phyloP scores from a whole-genome alignment of 2,113 vertebrate species.

The Cyanocitta stelleri region DNA sequence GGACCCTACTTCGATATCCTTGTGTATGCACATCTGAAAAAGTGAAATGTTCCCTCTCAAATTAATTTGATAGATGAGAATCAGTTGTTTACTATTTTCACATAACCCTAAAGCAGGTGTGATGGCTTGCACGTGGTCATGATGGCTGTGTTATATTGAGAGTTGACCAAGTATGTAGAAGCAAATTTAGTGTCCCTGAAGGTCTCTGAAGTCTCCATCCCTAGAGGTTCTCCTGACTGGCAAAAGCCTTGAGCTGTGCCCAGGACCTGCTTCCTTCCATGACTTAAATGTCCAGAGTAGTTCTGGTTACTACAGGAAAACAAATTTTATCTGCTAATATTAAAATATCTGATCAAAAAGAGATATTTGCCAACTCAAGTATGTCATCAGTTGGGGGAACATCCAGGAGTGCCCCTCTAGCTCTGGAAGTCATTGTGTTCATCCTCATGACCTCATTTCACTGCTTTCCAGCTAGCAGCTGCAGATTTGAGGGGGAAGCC shows the following conservation, averaged over 20 bases:
- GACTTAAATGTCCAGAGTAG: not conserved
- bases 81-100: not conserved
- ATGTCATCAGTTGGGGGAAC: not conserved
- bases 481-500: conserved; percentile 37
- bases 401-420: not conserved
- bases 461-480: conserved; percentile 31
- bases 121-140: accelerated
- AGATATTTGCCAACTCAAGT: not conserved
- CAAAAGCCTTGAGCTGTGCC: not conserved
- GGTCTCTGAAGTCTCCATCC: not conserved
- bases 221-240: not conserved
- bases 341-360: not conserved
- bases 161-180: not conserved
- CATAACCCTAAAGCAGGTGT: not conserved
- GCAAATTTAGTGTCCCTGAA: not conserved
- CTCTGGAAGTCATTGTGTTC: not conserved
- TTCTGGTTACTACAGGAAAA: not conserved
- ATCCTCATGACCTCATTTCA: not conserved
- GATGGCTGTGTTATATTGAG: not conserved
- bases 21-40: not conserved
- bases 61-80: not conserved
- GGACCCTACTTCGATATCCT: not conserved
- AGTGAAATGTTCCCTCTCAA: not conserved
- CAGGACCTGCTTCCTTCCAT: not conserved
- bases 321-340: not conserved